phyloP scores from a whole-genome alignment of 1,140 invertebrate species.

The Drosophila trapezifrons region DNA sequence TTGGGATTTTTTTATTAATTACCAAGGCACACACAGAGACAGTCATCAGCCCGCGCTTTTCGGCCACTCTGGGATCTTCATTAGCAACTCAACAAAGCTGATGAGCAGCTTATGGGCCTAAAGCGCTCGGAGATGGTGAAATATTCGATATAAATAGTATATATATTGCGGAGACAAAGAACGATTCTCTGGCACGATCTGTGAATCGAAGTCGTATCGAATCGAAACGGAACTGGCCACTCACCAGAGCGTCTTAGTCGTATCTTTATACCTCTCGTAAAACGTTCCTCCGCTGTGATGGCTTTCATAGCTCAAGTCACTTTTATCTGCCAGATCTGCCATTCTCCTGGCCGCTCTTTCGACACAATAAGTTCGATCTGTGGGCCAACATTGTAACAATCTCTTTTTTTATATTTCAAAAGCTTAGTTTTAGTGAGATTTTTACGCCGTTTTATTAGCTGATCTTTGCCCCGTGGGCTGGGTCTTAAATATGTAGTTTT shows the following conservation, averaged over 20 bases:
- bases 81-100: conserved; percentile 47
- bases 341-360: conserved; percentile 25
- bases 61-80: conserved; percentile 45
- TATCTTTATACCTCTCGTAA: conserved; percentile 26
- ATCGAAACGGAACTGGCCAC: conserved; percentile 48
- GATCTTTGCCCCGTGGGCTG: conserved; percentile 2
- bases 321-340: conserved; percentile 41
- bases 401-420: conserved; percentile 25
- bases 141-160: conserved; percentile 14
- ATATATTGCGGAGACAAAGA: conserved; percentile 21
- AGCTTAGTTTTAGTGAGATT: not conserved
- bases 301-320: conserved; percentile 33
- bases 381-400: conserved; percentile 15
- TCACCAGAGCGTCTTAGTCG: conserved; percentile 28
- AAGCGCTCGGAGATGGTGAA: conserved; percentile 3
- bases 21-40: conserved; percentile 46
- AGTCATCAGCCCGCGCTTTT: conserved; percentile 19
- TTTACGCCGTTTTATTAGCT: not conserved
- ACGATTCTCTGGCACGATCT: conserved; percentile 34
- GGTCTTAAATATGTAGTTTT: not conserved
- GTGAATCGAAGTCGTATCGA: conserved; percentile 1
- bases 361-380: conserved; percentile 22
- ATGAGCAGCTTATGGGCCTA: conserved; percentile 43
- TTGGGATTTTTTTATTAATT: conserved; percentile 61
- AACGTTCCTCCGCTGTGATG: conserved; percentile 16